These are phyloP conservation scores for Bettongia penicillata DNA, from an alignment of 2,113 vertebrate genomes.

Conservation along the genomic window DNA sequence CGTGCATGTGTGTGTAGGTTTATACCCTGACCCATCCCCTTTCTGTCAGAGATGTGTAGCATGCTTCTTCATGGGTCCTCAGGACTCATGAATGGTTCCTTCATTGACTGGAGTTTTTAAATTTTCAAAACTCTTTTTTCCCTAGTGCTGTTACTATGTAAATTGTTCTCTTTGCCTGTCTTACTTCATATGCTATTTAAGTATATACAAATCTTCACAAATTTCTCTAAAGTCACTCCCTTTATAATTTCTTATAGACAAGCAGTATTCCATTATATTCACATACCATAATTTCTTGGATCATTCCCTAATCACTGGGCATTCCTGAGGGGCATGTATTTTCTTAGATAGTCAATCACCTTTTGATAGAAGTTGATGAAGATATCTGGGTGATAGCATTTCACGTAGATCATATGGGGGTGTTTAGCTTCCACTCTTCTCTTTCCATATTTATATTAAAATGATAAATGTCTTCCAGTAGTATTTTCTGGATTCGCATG, in stretches of 20 bases:
- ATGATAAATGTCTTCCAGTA: background rate
- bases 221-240: background rate
- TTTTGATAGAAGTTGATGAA: background rate
- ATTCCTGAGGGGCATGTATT: background rate
- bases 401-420: background rate
- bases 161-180: background rate
- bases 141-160: background rate
- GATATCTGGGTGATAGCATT: background rate
- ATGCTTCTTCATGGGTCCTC: no score
- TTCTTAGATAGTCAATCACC: background rate
- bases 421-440: background rate
- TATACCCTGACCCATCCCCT: no score
- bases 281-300: background rate
- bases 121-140: no score
- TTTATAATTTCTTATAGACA: background rate
- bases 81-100: no score
- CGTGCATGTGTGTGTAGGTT: no score
- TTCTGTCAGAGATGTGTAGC: no score
- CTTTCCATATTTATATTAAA: background rate
- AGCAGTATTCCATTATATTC: background rate
- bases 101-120: no score
- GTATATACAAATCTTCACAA: background rate
- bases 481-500: background rate
- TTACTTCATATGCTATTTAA: background rate
- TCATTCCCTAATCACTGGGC: background rate